phyloP scores from a whole-genome alignment of 2,888 invertebrate genomes.

The Dione vanillae region DNA sequence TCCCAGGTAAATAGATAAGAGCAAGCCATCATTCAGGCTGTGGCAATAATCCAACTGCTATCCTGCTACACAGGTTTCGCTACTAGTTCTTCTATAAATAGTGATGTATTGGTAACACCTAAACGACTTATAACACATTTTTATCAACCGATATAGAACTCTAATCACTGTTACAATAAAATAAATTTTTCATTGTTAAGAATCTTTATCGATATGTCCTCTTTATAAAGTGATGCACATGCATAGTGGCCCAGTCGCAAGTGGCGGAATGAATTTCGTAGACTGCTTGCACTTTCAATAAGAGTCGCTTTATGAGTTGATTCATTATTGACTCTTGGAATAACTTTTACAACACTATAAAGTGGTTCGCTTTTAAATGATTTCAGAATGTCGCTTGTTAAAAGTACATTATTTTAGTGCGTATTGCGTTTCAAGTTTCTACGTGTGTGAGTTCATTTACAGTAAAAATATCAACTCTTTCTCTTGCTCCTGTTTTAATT shows the following conservation, averaged over 20 bases:
- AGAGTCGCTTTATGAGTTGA: slow-evolving; percentile 62
- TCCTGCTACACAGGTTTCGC: slow-evolving; percentile 76
- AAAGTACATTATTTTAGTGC: background rate
- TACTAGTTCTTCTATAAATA: slow-evolving; percentile 78
- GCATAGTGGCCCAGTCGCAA: slow-evolving; percentile 74
- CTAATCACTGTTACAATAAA: slow-evolving; percentile 44
- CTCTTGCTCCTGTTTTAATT: too few species aligned
- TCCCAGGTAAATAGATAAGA: slow-evolving; percentile 53
- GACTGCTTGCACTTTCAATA: slow-evolving; percentile 79
- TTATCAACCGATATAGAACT: slow-evolving; percentile 49
- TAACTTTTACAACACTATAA: slow-evolving; percentile 53
- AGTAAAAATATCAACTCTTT: background rate
- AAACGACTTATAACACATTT: slow-evolving; percentile 50
- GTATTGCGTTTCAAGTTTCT: background rate
- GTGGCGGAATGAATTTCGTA: slow-evolving; percentile 73
- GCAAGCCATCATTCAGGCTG: slow-evolving; percentile 55
- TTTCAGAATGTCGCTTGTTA: slow-evolving; percentile 11
- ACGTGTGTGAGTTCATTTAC: background rate
- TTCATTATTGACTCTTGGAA: slow-evolving; percentile 58
- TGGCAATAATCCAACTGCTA: slow-evolving; percentile 67
- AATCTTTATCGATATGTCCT: slow-evolving; percentile 40
- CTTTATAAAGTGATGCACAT: slow-evolving; percentile 45
- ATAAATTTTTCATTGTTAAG: slow-evolving; percentile 46
- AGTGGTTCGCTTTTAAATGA: slow-evolving; percentile 33
- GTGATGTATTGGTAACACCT: slow-evolving; percentile 51